Base-by-base conservation (phyloP, 1,140 invertebrate genomes). In the Vanessa atalanta region DNA sequence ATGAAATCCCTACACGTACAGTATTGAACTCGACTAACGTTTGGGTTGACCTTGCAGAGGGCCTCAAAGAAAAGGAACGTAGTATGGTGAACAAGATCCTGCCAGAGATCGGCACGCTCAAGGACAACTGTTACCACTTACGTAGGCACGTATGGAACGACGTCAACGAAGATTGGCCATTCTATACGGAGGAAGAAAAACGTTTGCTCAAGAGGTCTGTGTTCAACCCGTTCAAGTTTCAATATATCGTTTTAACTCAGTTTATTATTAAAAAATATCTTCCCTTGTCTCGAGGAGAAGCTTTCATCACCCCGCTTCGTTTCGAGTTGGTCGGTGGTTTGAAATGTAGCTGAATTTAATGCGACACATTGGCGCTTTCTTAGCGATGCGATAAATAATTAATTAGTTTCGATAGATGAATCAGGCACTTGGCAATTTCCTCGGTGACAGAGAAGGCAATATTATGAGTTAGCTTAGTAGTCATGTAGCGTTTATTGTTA, bases 91-190 rank as follows among this genome's bases (percentile, higher is more conserved):
- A 94, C 83, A 95, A 94, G 77, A 95, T 97, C 78, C 93, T 99
- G 78, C 96, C 95, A 78, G 95, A 96, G 87, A 95, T 99, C 72
- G 95, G 97, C 70, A 93, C 90, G 57, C 93, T 97, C 86, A 96
- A 96, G 85, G 97, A 98, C 90, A 98, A 98, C 93, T 95, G 95
- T 77, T 99, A 97, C 93, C 95, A 97, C 83, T 94, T 99, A 85
- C 94, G 96, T 65, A 95, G 96, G 81, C 95, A 96, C 83, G 94
- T 97, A 75, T 99, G 97, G 97, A 97, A 97, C 87, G 97, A 99
- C 86, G 97, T 99, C 63, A 96, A 97, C 81, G 96, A 97, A 83
- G 97, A 99, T 86, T 99, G 98, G 98, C 96, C 97, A 51, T 98
- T 96, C 93, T 99, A 98, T 85, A 95, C 96, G 47, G 97, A 98